Evolutionary conservation across 2,888 invertebrate genomes (phyloP).

Genomic region (Rhabditoides inermis): DNA sequence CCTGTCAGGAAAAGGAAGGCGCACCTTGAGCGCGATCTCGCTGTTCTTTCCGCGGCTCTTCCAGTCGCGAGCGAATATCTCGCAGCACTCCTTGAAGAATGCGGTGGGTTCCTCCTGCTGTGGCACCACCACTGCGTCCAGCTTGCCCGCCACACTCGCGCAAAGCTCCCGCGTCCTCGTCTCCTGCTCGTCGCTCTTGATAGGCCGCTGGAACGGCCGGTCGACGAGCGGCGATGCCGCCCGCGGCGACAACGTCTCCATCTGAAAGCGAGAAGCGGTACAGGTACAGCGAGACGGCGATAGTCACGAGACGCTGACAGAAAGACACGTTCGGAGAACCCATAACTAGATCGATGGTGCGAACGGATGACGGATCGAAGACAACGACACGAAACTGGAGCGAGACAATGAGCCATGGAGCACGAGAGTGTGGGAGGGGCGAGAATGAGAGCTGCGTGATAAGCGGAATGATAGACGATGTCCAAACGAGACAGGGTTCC

Average conservation of each 20-base stretch:
- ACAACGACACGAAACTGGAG: background rate
- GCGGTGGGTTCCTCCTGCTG: background rate
- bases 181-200: slow-evolving; percentile 4
- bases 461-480: background rate
- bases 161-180: background rate
- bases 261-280: too few relatives aligned
- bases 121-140: background rate
- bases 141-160: background rate
- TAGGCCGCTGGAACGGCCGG: slow-evolving; percentile 2
- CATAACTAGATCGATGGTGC: too few relatives aligned
- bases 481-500: too few relatives aligned
- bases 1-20: background rate
- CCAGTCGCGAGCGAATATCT: slow-evolving; percentile 12
- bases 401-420: background rate
- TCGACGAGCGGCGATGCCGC: slow-evolving; percentile 1
- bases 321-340: too few relatives aligned
- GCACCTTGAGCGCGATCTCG: slow-evolving; percentile 33
- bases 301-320: too few relatives aligned
- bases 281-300: too few relatives aligned
- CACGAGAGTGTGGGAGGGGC: background rate
- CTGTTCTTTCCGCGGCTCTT: slow-evolving; percentile 26
- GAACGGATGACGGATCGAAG: too few relatives aligned
- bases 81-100: background rate
- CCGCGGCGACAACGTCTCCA: too few relatives aligned
- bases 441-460: background rate